Evolutionary conservation across 2,797 vertebrate species (phyloP), one percentile per base, ranked within the genome.

Genomic region (Halcyon leucocephala): DNA sequence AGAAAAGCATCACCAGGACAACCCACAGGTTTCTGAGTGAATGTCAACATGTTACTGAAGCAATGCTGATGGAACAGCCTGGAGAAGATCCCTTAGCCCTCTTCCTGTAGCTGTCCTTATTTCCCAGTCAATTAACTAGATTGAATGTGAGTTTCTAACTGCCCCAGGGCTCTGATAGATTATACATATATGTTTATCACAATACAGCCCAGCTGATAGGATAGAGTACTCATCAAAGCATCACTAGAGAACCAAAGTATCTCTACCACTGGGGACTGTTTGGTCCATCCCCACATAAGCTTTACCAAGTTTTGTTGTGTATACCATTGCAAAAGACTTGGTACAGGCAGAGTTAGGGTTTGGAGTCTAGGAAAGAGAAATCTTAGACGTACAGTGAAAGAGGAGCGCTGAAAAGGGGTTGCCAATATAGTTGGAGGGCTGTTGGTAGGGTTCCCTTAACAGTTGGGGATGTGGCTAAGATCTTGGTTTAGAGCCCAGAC

Each of bases 41-140:
- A 41, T 20, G 25, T 37, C 33, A 41, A 37, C 35, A 33, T 1
- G 0, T 57, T 49, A 24, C 4, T 16, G 29, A 92, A 80, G 6
- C 24, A 41, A 29, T 60, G 29, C 17, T 62, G 54, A 22, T 71
- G 44, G 9, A 58, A 17, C 22, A 86, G 44, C 20, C 37, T 39
- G 51, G 42, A 35, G n/a, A 66, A 70, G 51, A 65, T 51, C 48
- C 39, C 72, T 57, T 35, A 69, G 72, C n/a, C 15, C n/a, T 82
- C 42, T 89, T 91, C 76, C 79, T 86, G 42, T 48, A 90, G 67
- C 24, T 87, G 72, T 88, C 76, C 74, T 82, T 76, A 73, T 87
- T 67, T 73, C 39, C 39, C 67, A 69, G 0, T 24, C 74, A 48
- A 16, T 55, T 71, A 44, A 35, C 33, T 54, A 37, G 55, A 57